Percentiles rank a stretch among this genome's conserved stretches.
Evolutionary conservation across 2,888 invertebrate genomes (phyloP).

Genomic region (Drosophila multiciliata): DNA sequence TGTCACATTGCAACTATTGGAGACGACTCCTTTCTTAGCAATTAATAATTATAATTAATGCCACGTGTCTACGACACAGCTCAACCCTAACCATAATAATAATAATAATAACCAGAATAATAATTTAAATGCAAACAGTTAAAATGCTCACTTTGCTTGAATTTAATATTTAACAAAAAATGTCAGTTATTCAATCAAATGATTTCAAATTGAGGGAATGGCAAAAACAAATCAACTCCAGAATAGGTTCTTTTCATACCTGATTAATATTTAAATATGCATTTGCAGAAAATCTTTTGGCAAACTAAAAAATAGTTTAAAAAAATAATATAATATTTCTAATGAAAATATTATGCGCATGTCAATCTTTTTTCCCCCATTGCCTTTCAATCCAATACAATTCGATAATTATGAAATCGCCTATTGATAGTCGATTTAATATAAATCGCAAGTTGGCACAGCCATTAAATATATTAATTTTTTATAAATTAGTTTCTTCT

Average conservation of each 20-base stretch:
- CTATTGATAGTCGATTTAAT: background rate
- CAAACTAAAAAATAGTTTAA: background rate
- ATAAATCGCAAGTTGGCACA: background rate
- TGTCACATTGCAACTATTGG: conserved; percentile 27
- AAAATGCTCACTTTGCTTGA: background rate
- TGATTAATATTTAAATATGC: background rate
- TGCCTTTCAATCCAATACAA: background rate
- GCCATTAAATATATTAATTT: background rate
- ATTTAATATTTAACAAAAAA: background rate
- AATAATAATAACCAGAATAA: background rate
- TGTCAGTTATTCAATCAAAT: background rate
- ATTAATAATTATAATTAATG: conserved; percentile 34
- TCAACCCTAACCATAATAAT: background rate
- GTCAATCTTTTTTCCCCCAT: background rate
- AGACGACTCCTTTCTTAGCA: conserved; percentile 14
- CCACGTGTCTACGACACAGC: background rate
- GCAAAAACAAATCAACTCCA: background rate
- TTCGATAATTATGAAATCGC: background rate
- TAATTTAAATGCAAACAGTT: background rate
- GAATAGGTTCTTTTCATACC: background rate
- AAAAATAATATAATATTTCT: too few relatives aligned
- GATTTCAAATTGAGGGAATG: too few relatives aligned
- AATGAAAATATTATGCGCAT: background rate
- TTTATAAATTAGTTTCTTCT: background rate
- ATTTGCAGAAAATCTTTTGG: background rate